Percentiles rank a stretch among this genome's conserved stretches.
These are phyloP conservation scores for Drosophila arizonae DNA, from an alignment of 1,140 invertebrate genomes.

Conservation along the genomic window DNA sequence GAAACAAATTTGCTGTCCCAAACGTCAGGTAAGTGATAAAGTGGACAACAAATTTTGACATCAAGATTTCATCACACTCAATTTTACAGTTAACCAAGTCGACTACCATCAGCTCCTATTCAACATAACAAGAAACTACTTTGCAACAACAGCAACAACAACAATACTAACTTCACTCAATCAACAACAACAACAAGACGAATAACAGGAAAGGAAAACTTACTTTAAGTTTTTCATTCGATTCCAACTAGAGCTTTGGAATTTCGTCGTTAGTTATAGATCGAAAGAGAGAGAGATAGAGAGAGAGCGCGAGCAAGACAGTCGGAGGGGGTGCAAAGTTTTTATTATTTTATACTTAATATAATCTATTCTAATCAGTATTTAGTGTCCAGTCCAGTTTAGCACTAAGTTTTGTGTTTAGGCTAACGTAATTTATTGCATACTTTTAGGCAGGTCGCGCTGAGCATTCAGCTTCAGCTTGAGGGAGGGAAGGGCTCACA, in stretches of 20 bases:
- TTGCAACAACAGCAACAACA: conserved; percentile 37
- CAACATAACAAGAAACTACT: conserved; percentile 81
- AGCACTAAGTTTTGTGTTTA: conserved; percentile 16
- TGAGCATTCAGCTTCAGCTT: conserved; percentile 28
- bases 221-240: conserved; percentile 3
- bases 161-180: conserved; percentile 61
- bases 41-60: background rate
- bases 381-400: conserved; percentile 34
- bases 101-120: conserved; percentile 63
- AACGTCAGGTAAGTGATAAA: conserved; percentile 68
- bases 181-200: conserved; percentile 24
- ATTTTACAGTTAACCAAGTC: conserved; percentile 68
- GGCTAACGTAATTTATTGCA: conserved; percentile 50
- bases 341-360: conserved; percentile 20
- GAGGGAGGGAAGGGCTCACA: conserved; percentile 17
- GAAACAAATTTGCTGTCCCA: conserved; percentile 78
- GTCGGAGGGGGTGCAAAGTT: background rate
- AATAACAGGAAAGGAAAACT: conserved; percentile 13
- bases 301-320: background rate
- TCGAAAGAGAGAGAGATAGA: background rate
- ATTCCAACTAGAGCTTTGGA: conserved; percentile 3
- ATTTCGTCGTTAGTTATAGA: background rate
- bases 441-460: conserved; percentile 45
- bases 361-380: conserved; percentile 20
- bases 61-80: background rate